Evolutionary conservation across 2,888 invertebrate genomes (phyloP).

Genomic region (Drosophila hamatofila): DNA sequence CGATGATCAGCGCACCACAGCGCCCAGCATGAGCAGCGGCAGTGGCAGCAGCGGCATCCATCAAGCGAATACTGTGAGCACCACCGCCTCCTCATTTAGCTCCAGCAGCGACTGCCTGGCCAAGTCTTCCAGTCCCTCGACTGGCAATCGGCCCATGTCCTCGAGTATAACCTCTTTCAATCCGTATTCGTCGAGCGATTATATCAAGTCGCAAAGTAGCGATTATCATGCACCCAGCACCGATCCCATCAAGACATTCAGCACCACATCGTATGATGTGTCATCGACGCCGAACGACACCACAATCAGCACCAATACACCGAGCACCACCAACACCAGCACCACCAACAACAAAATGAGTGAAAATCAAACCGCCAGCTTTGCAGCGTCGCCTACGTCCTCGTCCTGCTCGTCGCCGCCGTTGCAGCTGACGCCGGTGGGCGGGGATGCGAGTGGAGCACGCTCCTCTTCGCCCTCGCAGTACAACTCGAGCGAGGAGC

Average conservation of each 20-base stretch:
- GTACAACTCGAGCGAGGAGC: conserved; percentile 89
- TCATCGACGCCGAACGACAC: conserved; percentile 82
- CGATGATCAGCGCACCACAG: conserved; percentile 63
- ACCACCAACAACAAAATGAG: conserved; percentile 40
- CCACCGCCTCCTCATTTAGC: conserved; percentile 81
- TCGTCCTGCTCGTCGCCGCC: conserved; percentile 80
- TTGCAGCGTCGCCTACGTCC: conserved; percentile 28
- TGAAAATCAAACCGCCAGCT: conserved; percentile 39
- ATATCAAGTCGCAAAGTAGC: conserved; percentile 85
- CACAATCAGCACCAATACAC: conserved; percentile 74
- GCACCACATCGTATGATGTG: conserved; percentile 85
- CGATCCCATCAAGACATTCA: conserved; percentile 85
- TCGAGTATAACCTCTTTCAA: conserved; percentile 85
- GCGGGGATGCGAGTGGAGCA: conserved; percentile 41
- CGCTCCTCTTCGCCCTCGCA: conserved; percentile 86
- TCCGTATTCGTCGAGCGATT: conserved; percentile 85
- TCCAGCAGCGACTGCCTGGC: conserved; percentile 84
- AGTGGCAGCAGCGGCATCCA: conserved; percentile 40
- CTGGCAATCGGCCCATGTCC: conserved; percentile 81
- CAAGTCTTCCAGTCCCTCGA: conserved; percentile 84
- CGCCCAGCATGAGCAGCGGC: conserved; percentile 72
- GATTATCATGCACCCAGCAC: conserved; percentile 85
- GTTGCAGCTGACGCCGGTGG: conserved; percentile 79
- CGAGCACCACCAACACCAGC: conserved; percentile 44
- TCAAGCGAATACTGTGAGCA: conserved; percentile 56